These are phyloP conservation scores for Steatornis caripensis DNA, from an alignment of 2,113 vertebrate genomes.

Conservation along the genomic window DNA sequence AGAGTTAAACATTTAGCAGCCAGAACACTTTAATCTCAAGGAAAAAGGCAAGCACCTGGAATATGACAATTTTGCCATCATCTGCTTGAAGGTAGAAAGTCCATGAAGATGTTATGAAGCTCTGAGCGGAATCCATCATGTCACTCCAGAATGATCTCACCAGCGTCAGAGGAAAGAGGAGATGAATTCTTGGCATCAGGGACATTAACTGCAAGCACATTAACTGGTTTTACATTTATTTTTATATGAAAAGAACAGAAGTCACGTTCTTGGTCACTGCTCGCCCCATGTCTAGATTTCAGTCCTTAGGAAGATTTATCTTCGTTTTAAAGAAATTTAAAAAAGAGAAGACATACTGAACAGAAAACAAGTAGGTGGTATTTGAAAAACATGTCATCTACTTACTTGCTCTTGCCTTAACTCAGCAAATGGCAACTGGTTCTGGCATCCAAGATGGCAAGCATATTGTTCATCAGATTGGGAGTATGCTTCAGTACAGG, in stretches of 20 bases:
- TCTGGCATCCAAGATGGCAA: slow-evolving; percentile 93
- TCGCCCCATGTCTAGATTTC: neutral
- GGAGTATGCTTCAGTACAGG: slow-evolving; percentile 92
- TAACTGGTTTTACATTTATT: neutral
- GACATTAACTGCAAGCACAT: slow-evolving; percentile 82
- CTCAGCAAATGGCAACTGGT: slow-evolving; percentile 91
- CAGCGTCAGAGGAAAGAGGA: slow-evolving; percentile 89
- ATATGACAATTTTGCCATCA: slow-evolving; percentile 94
- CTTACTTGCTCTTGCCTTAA: slow-evolving; percentile 90
- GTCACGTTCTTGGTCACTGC: neutral
- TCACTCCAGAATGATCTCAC: slow-evolving; percentile 93
- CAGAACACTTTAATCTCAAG: neutral
- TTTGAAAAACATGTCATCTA: slow-evolving; percentile 53
- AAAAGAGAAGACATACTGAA: neutral
- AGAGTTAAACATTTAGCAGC: neutral
- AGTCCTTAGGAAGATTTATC: neutral
- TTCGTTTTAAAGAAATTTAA: neutral
- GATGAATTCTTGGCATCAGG: slow-evolving; percentile 93
- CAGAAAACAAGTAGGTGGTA: slow-evolving; percentile 57
- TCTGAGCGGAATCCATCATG: slow-evolving; percentile 92
- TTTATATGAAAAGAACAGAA: neutral
- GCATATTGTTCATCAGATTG: slow-evolving; percentile 90
- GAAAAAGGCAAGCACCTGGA: slow-evolving; percentile 80
- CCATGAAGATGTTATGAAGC: slow-evolving; percentile 92
- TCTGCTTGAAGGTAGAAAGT: slow-evolving; percentile 97